Evolutionary conservation across 2,888 invertebrate genomes (phyloP), one percentile per base, ranked within the genome.

Genomic region (Melipona bicolor): DNA sequence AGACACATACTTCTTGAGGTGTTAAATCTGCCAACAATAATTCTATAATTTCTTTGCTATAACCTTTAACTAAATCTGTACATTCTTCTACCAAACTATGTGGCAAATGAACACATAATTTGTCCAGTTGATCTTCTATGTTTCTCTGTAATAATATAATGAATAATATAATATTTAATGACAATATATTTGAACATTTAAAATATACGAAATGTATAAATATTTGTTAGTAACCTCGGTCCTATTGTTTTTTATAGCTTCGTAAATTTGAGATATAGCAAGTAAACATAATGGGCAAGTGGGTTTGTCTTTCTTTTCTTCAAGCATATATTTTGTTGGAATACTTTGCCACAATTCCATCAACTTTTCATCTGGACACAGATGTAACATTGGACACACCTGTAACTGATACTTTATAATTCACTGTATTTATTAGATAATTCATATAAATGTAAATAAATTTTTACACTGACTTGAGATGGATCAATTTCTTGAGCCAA

Each of bases 271-370:
- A 79, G 96, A 96, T 0, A 98, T 96, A 5, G 97, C 97, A 93
- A 98, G 97, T 81, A 98, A 95, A 92, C 99, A 99, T 15, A 98
- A 95, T 1, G 98, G 97, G 92, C 98, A 98, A 90, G 96, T 97
- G 27, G 96, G 96, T 89, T 97, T 96, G 73, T 96, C 96, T 36
- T 95, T 94, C 0, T 95, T 95, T 76, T 94, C 94, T 84, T 92
- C 90, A 82, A 95, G 93, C 88, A 96, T 95, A 81, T 96, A 95
- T 75, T 96, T 95, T 69, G 94, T 94, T 64, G 93, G 91, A 81
- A 93, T 84, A 79, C 90, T 81, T 27, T 91, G 83, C 88, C 90
- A 91, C n/a, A 91, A 70, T 9, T 91, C 75, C 32, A 95, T 95
- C 52, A 95, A 94, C 43, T 95, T 93, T 19, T 95, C 93, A 11